Evolutionary conservation across 2,888 invertebrate species (phyloP), one percentile per base, ranked within the genome.

Genomic region (Dorcus parallelipipedus): DNA sequence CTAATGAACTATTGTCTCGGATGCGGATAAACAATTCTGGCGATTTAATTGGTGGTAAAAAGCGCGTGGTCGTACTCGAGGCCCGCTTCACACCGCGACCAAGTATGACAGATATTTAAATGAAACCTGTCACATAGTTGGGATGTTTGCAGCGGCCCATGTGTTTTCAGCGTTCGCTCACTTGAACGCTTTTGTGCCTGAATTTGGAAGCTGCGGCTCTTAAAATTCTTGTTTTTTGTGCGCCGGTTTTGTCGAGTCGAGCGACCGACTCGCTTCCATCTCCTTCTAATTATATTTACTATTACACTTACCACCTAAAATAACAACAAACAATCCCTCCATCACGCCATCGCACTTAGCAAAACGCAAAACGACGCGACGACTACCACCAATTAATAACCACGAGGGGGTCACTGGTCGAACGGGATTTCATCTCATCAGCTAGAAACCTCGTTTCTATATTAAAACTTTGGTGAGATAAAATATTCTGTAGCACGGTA

Each of bases 101-200:
- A 58, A 60, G 64, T 60, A 63, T 63, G 67, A 64, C 67, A 66
- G 67, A 69, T 68, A 69, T 69, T 69, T 68, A 69, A 69, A 67
- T 68, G 65, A 70, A 70, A 70, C 66, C 71, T 66, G 70, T 71
- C 71, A 72, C 72, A 72, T 72, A 69, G 68, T 64, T 68, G 64
- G 63, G 66, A 72, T 73, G 67, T 67, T 69, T 64, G 63, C 63
- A 63, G 58, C 65, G 61, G 63, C 62, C 66, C 69, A 68, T 65
- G 67, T 67, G 67, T 67, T 68, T 55, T 64, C 60, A 59, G 26
- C 43, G 53, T 51, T 48, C 45, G 48, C 52, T 52, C 45, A 56
- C 67, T 64, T 61, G 53, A 63, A 60, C 59, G 52, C 64, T 61
- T 65, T 65, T 64, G 64, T 64, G 64, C 55, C 65, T 64, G 64